Evolutionary conservation across 1,140 invertebrate genomes (phyloP).

Genomic region (Monomorium pharaonis): DNA sequence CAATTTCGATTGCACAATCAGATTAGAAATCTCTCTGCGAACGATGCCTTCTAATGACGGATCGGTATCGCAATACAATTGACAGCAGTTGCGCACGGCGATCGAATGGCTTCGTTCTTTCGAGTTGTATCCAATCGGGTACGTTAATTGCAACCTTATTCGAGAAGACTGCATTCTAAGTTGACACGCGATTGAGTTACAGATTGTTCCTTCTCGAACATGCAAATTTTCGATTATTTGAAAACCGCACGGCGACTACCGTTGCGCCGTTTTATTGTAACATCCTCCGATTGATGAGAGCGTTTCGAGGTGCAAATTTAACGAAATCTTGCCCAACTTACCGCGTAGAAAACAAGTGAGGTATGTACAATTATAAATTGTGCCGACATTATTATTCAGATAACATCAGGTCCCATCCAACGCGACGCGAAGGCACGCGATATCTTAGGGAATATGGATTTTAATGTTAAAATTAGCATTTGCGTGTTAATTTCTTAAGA

Average conservation of each 20-base stretch:
- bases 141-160: constrained; percentile 33
- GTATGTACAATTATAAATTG: neutral
- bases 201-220: constrained; percentile 1
- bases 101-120: constrained; percentile 13
- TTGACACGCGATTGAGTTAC: constrained; percentile 38
- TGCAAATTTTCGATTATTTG: constrained; percentile 41
- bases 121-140: neutral
- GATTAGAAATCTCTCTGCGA: neutral
- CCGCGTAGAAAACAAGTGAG: neutral
- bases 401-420: neutral
- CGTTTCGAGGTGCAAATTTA: neutral
- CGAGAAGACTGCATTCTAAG: neutral
- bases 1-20: neutral
- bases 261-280: constrained; percentile 34
- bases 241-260: neutral
- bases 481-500: neutral
- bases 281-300: constrained; percentile 5
- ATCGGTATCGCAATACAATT: too few species aligned
- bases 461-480: neutral
- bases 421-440: neutral
- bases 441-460: neutral
- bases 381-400: neutral
- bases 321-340: constrained; percentile 19
- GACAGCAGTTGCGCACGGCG: neutral
- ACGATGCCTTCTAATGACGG: neutral